phyloP scores from a whole-genome alignment of 2,888 invertebrate genomes.

The Tenthredo distinguenda region DNA sequence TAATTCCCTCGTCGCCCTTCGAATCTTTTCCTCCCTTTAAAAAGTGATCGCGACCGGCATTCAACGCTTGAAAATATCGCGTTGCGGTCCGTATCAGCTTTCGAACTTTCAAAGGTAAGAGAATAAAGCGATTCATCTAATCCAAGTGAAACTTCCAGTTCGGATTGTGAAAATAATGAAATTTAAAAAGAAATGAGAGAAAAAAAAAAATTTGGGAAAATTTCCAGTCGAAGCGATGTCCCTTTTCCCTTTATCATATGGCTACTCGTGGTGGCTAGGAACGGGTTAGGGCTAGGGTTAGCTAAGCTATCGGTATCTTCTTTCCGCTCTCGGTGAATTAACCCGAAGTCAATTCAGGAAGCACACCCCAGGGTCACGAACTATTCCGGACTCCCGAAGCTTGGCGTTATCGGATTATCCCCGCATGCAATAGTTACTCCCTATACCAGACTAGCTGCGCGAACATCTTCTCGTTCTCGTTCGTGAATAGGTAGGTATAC shows the following conservation, averaged over 20 bases:
- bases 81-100: not conserved
- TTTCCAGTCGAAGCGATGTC: not conserved
- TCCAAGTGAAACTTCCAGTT: not conserved
- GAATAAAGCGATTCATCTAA: not conserved
- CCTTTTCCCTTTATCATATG: not conserved
- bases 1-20: not conserved
- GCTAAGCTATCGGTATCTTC: conserved; percentile 44
- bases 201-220: not conserved
- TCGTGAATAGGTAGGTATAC: not conserved
- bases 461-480: conserved; percentile 35
- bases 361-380: conserved; percentile 50
- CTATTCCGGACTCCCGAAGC: conserved; percentile 48
- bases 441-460: not conserved
- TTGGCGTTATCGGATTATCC: conserved; percentile 52
- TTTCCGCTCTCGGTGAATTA: conserved; percentile 47
- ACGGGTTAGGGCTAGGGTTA: not conserved
- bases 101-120: not conserved
- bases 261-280: not conserved
- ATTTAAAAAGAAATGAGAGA: not conserved
- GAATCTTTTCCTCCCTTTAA: not conserved
- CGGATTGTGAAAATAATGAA: not conserved
- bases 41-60: conserved; percentile 1
- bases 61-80: not conserved
- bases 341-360: conserved; percentile 52
- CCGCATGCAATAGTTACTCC: conserved; percentile 18